phyloP scores from a whole-genome alignment of 2,888 invertebrate genomes.

The Actias luna region DNA sequence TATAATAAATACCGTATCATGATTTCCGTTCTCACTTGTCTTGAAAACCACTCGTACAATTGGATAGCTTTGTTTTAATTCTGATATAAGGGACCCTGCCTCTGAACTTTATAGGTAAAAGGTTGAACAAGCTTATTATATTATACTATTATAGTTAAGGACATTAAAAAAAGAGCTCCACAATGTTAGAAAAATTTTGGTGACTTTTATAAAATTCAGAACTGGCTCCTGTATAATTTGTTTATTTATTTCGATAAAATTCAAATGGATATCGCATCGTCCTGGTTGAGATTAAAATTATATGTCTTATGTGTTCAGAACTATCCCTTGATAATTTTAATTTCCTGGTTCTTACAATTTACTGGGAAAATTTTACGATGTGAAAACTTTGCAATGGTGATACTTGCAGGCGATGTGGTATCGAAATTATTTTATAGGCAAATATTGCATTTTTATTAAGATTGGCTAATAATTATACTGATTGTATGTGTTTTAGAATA shows the following conservation, averaged over 20 bases:
- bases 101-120: too few species aligned
- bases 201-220: slow-evolving; percentile 27
- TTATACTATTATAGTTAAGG: not conserved
- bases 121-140: too few species aligned
- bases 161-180: not conserved
- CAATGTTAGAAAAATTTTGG: slow-evolving; percentile 15
- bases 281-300: slow-evolving; percentile 27
- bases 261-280: not conserved
- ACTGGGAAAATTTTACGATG: slow-evolving; percentile 38
- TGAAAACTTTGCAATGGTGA: slow-evolving; percentile 24
- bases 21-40: too few species aligned
- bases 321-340: slow-evolving; percentile 38
- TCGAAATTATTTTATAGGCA: slow-evolving; percentile 2
- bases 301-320: slow-evolving; percentile 35
- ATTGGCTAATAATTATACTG: not conserved
- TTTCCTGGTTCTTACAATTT: slow-evolving; percentile 24
- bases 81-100: too few species aligned
- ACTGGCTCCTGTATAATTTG: not conserved
- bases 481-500: not conserved
- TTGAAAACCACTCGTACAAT: too few species aligned
- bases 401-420: slow-evolving; percentile 6
- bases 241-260: not conserved
- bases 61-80: too few species aligned
- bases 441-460: not conserved
- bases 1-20: too few species aligned